A percentile compares a stretch with the other conserved stretches of the same genome.
Conservation (phyloP, 64 coral and sea anemone species). For the Montipora capricornis region DNA sequence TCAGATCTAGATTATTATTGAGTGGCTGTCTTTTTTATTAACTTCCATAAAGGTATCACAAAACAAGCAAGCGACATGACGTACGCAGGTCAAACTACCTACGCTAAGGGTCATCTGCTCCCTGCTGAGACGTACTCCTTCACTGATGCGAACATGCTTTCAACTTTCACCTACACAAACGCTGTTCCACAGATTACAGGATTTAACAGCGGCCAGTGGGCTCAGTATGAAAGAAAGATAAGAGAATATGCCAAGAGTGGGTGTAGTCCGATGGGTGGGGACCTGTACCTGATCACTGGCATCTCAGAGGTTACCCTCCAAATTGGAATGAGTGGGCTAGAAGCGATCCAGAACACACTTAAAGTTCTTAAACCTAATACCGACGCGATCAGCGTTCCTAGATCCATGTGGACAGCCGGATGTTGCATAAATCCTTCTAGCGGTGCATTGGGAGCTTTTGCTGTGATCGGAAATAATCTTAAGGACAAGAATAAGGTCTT, state of each 20-base stretch:
- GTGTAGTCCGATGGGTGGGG: background rate
- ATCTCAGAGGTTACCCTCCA: background rate
- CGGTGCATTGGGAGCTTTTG: no score
- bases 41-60: background rate
- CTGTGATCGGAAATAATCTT: no score
- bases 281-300: constrained; percentile 33
- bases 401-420: no score
- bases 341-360: no score
- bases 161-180: constrained; percentile 50
- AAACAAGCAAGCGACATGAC: constrained; percentile 4
- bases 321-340: no score
- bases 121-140: constrained; percentile 44
- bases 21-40: background rate
- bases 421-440: no score
- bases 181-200: constrained; percentile 25
- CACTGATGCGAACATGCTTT: background rate
- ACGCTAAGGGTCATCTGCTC: constrained; percentile 29
- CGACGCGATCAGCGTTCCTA: no score
- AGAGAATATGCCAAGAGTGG: background rate
- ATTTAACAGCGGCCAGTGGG: constrained; percentile 31
- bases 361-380: no score
- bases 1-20: no score
- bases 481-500: no score
- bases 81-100: background rate
- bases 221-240: constrained; percentile 9